Percentiles rank a stretch among this genome's conserved stretches.
phyloP scores from a whole-genome alignment of 2,113 vertebrate species.

The Seriola rivoliana region DNA sequence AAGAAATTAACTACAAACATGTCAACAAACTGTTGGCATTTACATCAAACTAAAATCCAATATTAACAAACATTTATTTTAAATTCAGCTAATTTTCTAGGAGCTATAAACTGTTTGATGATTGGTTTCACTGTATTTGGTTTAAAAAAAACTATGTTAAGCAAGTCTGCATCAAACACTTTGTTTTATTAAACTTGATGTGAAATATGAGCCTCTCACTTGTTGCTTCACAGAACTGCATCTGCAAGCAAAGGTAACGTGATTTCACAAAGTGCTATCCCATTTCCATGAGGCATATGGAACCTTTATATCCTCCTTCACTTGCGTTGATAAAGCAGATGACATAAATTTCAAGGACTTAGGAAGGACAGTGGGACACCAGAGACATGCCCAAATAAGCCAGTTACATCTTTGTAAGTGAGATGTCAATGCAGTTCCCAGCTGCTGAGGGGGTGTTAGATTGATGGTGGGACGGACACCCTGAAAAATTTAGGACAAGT shows the following conservation, averaged over 20 bases:
- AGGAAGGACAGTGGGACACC: background rate
- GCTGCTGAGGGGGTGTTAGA: slow-evolving; percentile 33
- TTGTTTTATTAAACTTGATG: background rate
- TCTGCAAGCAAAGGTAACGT: background rate
- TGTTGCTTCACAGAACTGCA: background rate
- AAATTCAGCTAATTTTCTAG: too few relatives aligned
- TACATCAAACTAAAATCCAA: too few relatives aligned
- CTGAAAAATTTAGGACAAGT: slow-evolving; percentile 21
- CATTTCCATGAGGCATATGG: background rate
- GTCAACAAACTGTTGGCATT: too few relatives aligned
- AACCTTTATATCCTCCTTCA: background rate
- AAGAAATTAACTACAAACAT: too few relatives aligned
- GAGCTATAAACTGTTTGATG: too few relatives aligned
- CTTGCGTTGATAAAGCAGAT: background rate
- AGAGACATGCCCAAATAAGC: slow-evolving; percentile 58
- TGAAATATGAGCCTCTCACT: background rate
- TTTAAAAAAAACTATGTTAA: too few relatives aligned
- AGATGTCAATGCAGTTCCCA: slow-evolving; percentile 41
- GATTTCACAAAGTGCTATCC: background rate
- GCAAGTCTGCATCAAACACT: too few relatives aligned
- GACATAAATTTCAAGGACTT: slow-evolving; percentile 1
- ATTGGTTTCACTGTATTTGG: too few relatives aligned
- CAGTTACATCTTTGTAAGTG: slow-evolving; percentile 10
- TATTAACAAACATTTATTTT: too few relatives aligned
- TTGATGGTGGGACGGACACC: slow-evolving; percentile 26